Evolutionary conservation across 2,797 vertebrate genomes (phyloP), one percentile per base, ranked within the genome.

Genomic region (Sebastolobus alascanus): DNA sequence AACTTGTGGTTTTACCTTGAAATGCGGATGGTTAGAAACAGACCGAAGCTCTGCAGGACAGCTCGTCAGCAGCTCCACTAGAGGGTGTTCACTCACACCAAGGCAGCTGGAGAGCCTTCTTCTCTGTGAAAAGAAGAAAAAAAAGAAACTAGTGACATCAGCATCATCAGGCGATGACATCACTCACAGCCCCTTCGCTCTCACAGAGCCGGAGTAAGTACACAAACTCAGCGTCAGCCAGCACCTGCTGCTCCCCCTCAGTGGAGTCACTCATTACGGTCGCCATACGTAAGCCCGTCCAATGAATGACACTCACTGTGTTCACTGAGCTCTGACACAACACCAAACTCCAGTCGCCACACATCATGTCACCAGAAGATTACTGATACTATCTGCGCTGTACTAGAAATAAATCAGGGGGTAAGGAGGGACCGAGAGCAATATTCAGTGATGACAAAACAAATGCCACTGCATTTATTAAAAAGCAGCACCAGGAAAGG

Each of bases 1-100:
- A 1, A 40, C 20, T 6, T 43, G 25, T 31, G 22, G 37, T n/a
- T 75, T 83, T 82, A 95, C 94, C 93, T 94, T 90, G 58, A 94
- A 93, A 86, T 68, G 68, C 69, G 77, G 85, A 88, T 69, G 72
- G 61, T 82, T 56, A 38, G 61, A 84, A 92, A 84, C 43, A 60
- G 72, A 74, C 61, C 75, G 83, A 83, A 75, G 75, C 75, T 86
- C 66, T 77, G 80, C 74, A 77, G 78, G 52, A 75, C 79, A 68
- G 85, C 59, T 84, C 37, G 50, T 80, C 77, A 70, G 73, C 79
- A 84, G 84, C 86, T 90, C 86, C 88, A 89, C 89, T 76, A 92
- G 89, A 84, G 84, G 92, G 91, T 68, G 83, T 54, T 90, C 58
- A 78, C 73, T 94, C 90, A 92, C 93, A 93, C 88, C 89, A 92